A percentile compares a stretch with the other conserved stretches of the same genome.
Evolutionary conservation across 2,888 invertebrate genomes (phyloP).

Genomic region (Eudemis profundana): DNA sequence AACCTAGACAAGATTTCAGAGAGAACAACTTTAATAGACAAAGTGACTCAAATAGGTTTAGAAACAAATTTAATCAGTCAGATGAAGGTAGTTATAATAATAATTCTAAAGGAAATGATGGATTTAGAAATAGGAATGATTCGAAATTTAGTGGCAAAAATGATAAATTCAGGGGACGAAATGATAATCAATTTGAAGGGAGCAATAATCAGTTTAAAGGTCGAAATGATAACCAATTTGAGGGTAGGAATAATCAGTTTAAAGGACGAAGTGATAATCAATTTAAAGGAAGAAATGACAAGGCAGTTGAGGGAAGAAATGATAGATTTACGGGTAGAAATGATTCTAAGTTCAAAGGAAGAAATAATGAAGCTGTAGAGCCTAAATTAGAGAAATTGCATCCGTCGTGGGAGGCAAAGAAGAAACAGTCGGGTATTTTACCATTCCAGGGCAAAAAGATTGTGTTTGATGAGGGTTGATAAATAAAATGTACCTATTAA

Average conservation of each 20-base stretch:
- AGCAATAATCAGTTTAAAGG: slow-evolving; percentile 46
- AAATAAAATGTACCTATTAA: slow-evolving; percentile 37
- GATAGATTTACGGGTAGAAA: slow-evolving; percentile 40
- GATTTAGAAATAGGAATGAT: slow-evolving; percentile 22
- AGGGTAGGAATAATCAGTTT: slow-evolving; percentile 40
- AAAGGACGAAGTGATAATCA: slow-evolving; percentile 46
- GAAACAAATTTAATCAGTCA: slow-evolving; percentile 46
- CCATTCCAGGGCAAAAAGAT: slow-evolving; percentile 81
- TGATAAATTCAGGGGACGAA: slow-evolving; percentile 35
- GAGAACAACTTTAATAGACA: slow-evolving; percentile 52
- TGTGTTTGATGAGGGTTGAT: slow-evolving; percentile 71
- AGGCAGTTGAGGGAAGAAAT: slow-evolving; percentile 34
- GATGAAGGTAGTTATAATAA: slow-evolving; percentile 44
- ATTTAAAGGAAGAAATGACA: slow-evolving; percentile 38
- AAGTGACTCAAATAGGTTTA: slow-evolving; percentile 47
- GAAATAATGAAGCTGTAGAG: slow-evolving; percentile 47
- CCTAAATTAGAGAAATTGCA: slow-evolving; percentile 75
- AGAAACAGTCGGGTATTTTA: slow-evolving; percentile 73
- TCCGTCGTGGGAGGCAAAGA: slow-evolving; percentile 85
- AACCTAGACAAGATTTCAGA: slow-evolving; percentile 58
- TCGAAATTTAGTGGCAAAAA: slow-evolving; percentile 42
- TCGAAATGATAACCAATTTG: slow-evolving; percentile 43
- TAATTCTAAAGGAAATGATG: slow-evolving; percentile 46
- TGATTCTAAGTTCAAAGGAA: slow-evolving; percentile 40
- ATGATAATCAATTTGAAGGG: slow-evolving; percentile 34